Conservation (phyloP, 2,888 invertebrate genomes). For the Andrena dorsata region DNA sequence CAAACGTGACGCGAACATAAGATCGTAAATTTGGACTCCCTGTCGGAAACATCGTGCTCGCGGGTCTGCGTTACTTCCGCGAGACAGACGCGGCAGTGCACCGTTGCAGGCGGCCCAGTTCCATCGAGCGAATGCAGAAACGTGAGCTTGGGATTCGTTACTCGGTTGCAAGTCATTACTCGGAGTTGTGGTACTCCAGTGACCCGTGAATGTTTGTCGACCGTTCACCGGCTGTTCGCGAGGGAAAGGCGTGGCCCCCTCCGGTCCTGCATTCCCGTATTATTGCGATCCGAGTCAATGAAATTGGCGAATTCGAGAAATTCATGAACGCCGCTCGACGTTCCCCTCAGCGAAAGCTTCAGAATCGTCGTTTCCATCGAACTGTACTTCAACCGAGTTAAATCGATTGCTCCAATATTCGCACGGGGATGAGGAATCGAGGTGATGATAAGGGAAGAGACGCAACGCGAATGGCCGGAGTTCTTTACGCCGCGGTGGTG, state of each 20-base stretch:
- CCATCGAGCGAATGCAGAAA: slow-evolving; percentile 58
- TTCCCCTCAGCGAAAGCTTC: neutral
- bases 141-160: slow-evolving; percentile 60
- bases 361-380: neutral
- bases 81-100: slow-evolving; percentile 40
- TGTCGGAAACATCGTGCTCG: slow-evolving; percentile 56
- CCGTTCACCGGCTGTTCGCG: slow-evolving; percentile 78
- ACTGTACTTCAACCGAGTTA: no score
- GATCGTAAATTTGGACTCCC: slow-evolving; percentile 18
- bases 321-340: slow-evolving; percentile 31
- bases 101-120: slow-evolving; percentile 19
- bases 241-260: slow-evolving; percentile 83
- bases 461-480: neutral
- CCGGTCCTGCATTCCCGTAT: slow-evolving; percentile 78
- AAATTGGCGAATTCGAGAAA: slow-evolving; percentile 66
- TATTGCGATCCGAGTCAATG: slow-evolving; percentile 65
- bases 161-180: slow-evolving; percentile 69
- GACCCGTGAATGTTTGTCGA: slow-evolving; percentile 84
- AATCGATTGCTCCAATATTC: no score
- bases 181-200: slow-evolving; percentile 78
- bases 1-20: neutral
- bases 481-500: neutral
- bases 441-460: no score
- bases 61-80: slow-evolving; percentile 65
- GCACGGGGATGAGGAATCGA: no score